phyloP scores from a whole-genome alignment of 2,797 vertebrate species.

The Etheostoma nigrum region DNA sequence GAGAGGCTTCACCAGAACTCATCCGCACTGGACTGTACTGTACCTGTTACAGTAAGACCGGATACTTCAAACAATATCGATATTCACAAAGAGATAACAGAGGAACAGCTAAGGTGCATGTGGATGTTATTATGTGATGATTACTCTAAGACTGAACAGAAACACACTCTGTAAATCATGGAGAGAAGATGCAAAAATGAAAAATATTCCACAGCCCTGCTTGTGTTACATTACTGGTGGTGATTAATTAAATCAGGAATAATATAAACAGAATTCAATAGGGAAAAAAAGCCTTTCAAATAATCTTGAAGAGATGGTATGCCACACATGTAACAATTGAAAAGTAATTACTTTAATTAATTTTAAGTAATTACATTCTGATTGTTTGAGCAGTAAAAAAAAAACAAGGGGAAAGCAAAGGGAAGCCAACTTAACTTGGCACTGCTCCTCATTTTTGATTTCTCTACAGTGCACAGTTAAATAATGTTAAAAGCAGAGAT shows the following conservation, averaged over 20 bases:
- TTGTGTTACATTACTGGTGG: slow-evolving; percentile 53
- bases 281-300: slow-evolving; percentile 45
- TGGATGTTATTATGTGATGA: slow-evolving; percentile 68
- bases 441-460: slow-evolving; percentile 12
- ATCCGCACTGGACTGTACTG: slow-evolving; percentile 36
- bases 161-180: slow-evolving; percentile 58
- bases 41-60: slow-evolving; percentile 41
- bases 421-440: slow-evolving; percentile 13
- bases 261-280: slow-evolving; percentile 61
- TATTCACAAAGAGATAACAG: slow-evolving; percentile 53
- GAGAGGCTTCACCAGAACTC: slow-evolving; percentile 46
- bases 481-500: slow-evolving; percentile 4
- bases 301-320: slow-evolving; percentile 21
- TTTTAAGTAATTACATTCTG: too few species aligned
- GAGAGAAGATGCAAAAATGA: slow-evolving; percentile 51
- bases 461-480: slow-evolving; percentile 8
- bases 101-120: slow-evolving; percentile 62
- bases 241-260: slow-evolving; percentile 61
- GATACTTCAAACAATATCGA: slow-evolving; percentile 67
- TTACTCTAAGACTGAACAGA: slow-evolving; percentile 66
- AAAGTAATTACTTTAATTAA: slow-evolving; percentile 25
- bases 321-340: slow-evolving; percentile 27
- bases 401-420: slow-evolving; percentile 4
- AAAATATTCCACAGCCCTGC: slow-evolving; percentile 57
- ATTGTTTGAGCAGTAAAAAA: slow-evolving; percentile 5